Conservation (phyloP, 2,113 vertebrate genomes). For the Thermophis baileyi region DNA sequence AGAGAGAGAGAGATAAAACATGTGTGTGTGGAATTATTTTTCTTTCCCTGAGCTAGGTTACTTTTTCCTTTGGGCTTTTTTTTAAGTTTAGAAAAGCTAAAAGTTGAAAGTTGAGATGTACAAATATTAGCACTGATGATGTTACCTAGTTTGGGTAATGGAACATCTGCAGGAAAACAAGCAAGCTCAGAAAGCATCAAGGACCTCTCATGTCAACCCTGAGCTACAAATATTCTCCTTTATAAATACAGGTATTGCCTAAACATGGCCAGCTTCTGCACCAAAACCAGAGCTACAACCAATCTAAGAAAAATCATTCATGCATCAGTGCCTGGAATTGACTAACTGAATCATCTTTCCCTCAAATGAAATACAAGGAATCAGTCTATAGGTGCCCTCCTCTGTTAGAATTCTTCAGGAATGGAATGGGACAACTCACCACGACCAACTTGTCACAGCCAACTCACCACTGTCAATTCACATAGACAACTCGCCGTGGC, state of each 20-base stretch:
- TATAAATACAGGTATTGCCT: not conserved
- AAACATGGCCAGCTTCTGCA: not conserved
- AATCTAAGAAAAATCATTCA: not conserved
- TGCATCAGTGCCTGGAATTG: not conserved
- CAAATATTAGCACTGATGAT: no score
- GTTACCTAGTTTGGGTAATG: no score
- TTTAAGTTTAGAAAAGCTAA: no score
- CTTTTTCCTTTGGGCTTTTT: no score
- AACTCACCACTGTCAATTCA: not conserved
- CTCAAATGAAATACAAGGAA: not conserved
- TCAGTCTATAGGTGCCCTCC: not conserved
- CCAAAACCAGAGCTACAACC: not conserved
- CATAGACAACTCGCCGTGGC: not conserved
- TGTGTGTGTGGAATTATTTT: no score
- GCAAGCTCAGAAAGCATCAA: no score
- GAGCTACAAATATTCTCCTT: no score
- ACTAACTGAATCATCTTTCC: not conserved
- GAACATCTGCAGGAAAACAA: no score
- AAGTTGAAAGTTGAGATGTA: not conserved
- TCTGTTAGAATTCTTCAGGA: not conserved
- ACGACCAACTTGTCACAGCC: not conserved
- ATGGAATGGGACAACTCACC: not conserved
- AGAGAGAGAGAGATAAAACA: no score
- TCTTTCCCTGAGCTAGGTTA: no score
- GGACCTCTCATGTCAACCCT: no score